These are phyloP conservation scores for Micronycteris hirsuta DNA, from an alignment of 2,113 vertebrate species.

Conservation along the genomic window DNA sequence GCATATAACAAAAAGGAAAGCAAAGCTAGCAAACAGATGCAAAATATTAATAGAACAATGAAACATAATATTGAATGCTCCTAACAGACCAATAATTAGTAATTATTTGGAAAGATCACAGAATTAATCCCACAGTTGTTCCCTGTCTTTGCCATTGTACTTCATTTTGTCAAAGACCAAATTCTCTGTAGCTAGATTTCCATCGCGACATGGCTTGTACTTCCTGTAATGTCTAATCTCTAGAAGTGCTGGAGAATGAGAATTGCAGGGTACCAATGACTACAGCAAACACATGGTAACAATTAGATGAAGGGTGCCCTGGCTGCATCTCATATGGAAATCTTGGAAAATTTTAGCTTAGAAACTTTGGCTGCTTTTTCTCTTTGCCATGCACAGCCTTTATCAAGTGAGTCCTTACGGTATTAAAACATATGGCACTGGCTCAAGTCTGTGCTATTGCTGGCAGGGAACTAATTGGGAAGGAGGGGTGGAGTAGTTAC, in stretches of 20 bases:
- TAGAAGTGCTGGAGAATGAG: constrained; percentile 25
- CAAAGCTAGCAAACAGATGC: not conserved
- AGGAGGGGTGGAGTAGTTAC: constrained; percentile 25
- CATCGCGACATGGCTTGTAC: not conserved
- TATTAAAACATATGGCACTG: constrained; percentile 52
- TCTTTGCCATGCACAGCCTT: constrained; percentile 47
- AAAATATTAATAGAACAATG: constrained; percentile 4
- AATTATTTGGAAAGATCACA: constrained; percentile 32
- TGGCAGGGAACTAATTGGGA: constrained; percentile 58
- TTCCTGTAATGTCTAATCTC: constrained; percentile 53
- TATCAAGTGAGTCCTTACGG: constrained; percentile 57
- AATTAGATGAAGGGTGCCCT: constrained; percentile 40
- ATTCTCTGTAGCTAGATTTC: constrained; percentile 34
- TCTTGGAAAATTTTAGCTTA: constrained; percentile 58
- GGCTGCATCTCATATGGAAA: constrained; percentile 36
- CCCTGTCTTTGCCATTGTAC: not conserved
- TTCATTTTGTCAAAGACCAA: constrained; percentile 31
- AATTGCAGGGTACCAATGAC: constrained; percentile 19
- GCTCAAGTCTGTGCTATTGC: constrained; percentile 52
- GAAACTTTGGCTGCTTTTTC: constrained; percentile 7
- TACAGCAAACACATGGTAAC: constrained; percentile 48
- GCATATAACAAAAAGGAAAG: not conserved
- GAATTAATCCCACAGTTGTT: not conserved
- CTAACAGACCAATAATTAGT: not conserved
- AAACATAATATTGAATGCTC: not conserved